Conservation (phyloP, 2,888 invertebrate species). For the Zygogramma bicolorata region DNA sequence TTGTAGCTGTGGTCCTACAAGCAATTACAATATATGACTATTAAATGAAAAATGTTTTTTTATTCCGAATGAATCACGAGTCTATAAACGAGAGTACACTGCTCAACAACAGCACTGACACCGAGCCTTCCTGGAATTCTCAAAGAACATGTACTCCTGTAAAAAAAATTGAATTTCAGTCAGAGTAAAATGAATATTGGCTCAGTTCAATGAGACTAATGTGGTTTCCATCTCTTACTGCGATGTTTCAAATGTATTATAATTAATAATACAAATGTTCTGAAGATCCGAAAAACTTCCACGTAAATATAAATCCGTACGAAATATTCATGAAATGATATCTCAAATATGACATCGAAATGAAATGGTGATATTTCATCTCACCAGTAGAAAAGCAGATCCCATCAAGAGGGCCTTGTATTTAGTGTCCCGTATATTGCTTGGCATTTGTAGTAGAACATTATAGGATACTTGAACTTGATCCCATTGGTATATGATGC, state of each 20-base stretch:
- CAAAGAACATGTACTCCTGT: conserved; percentile 78
- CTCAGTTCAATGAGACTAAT: too few species aligned
- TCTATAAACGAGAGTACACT: conserved; percentile 12
- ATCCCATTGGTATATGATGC: conserved; percentile 81
- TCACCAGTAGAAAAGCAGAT: conserved; percentile 86
- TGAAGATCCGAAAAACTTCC: too few species aligned
- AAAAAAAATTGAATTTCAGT: conserved; percentile 58
- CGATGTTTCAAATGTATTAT: too few species aligned
- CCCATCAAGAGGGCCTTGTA: conserved; percentile 85
- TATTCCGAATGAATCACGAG: conserved; percentile 28
- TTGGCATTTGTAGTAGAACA: conserved; percentile 81
- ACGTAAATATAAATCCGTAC: too few species aligned
- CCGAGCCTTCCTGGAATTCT: conserved; percentile 65
- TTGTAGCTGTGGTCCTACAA: conserved; percentile 64
- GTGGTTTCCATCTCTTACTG: too few species aligned
- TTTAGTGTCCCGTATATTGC: conserved; percentile 76
- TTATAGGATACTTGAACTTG: conserved; percentile 77
- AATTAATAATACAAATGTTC: too few species aligned
- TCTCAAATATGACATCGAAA: too few species aligned
- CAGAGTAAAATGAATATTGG: too few species aligned
- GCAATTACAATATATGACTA: conserved; percentile 60
- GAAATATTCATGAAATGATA: neutral
- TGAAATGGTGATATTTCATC: conserved; percentile 40
- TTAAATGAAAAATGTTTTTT: conserved; percentile 41
- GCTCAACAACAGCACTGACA: conserved; percentile 55